Conservation (phyloP, 2,797 vertebrate species). For the Meda fulgida region DNA sequence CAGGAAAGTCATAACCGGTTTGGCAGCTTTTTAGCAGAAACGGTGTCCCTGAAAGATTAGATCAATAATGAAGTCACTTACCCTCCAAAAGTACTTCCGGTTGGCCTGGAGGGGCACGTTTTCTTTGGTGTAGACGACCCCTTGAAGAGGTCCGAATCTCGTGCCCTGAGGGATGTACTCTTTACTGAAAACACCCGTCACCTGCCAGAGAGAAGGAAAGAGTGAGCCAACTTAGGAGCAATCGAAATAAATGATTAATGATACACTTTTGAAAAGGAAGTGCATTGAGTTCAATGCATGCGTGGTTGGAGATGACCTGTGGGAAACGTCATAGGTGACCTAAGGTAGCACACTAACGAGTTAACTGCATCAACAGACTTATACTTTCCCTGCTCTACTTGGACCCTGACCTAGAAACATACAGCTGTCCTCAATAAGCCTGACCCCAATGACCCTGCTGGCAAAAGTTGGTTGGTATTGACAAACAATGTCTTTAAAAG, state of each 20-base stretch:
- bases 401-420: slow-evolving; percentile 1
- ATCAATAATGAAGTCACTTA: slow-evolving; percentile 63
- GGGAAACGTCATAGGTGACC: neutral
- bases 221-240: neutral
- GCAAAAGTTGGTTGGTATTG: neutral
- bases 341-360: slow-evolving; percentile 67
- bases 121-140: slow-evolving; percentile 80
- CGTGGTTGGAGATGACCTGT: neutral
- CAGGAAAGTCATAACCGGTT: slow-evolving; percentile 51
- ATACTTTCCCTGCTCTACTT: slow-evolving; percentile 67
- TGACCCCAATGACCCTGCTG: neutral
- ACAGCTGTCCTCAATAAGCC: slow-evolving; percentile 1
- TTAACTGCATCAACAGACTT: slow-evolving; percentile 69
- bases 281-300: neutral
- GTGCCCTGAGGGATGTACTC: slow-evolving; percentile 83
- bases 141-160: slow-evolving; percentile 79
- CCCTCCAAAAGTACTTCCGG: slow-evolving; percentile 85
- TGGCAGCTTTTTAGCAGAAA: slow-evolving; percentile 13
- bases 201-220: slow-evolving; percentile 62
- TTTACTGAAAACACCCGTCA: slow-evolving; percentile 81
- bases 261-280: neutral
- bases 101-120: slow-evolving; percentile 77
- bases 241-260: neutral
- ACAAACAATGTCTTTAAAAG: slow-evolving; percentile 3
- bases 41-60: neutral